Percentiles rank a stretch among this genome's conserved stretches.
These are phyloP conservation scores for Pristiophorus japonicus DNA, from an alignment of 2,113 vertebrate genomes.

Conservation along the genomic window DNA sequence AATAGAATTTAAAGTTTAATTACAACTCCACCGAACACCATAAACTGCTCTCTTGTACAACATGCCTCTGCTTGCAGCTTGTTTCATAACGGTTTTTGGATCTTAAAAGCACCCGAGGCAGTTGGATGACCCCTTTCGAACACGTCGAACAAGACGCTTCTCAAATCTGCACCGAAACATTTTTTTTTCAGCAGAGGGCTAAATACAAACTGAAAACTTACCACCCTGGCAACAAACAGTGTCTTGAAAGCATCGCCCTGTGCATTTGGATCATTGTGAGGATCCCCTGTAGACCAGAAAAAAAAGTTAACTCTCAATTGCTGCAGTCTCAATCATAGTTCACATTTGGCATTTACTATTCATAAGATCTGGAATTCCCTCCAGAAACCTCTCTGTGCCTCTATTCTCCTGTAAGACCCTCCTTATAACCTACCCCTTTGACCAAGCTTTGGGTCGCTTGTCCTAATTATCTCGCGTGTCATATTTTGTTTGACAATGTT, in stretches of 20 bases:
- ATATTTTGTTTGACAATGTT: background rate
- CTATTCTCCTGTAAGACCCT: background rate
- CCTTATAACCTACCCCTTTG: background rate
- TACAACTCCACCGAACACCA: background rate
- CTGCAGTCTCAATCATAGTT: background rate
- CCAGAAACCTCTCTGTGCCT: background rate
- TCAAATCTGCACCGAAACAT: background rate
- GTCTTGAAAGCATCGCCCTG: conserved; percentile 93
- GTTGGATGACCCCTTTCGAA: background rate
- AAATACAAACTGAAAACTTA: conserved; percentile 52
- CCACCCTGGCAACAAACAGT: conserved; percentile 84
- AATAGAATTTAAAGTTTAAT: background rate
- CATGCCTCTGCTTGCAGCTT: background rate
- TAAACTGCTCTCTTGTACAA: background rate
- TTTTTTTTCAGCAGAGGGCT: background rate
- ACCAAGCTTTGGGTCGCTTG: background rate
- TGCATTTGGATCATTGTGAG: conserved; percentile 85
- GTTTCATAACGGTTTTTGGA: background rate
- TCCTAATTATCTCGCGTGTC: background rate
- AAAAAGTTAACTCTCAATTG: background rate
- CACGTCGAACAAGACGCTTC: background rate
- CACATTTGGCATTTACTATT: background rate
- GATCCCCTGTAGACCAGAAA: conserved; percentile 67
- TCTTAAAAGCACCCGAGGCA: background rate
- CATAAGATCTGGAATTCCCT: background rate